phyloP scores from a whole-genome alignment of 30 jellyfish, hydroid and myxozoan genomes.

The Nemopilema nomurai region DNA sequence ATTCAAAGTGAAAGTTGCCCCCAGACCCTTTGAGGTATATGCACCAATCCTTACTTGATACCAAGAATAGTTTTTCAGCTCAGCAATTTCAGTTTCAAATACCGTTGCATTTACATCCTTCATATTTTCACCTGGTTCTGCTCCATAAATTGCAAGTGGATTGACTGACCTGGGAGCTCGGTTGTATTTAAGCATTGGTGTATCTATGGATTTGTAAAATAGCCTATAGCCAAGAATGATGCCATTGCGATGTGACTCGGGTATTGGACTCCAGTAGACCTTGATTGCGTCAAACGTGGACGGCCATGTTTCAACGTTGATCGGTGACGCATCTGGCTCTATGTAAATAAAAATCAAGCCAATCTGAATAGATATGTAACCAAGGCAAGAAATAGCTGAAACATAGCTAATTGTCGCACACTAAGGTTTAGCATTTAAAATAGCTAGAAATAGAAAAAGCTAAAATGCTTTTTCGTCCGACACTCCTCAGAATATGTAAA shows the following conservation, averaged over 20 bases:
- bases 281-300: slow-evolving; percentile 33
- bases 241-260: slow-evolving; percentile 58
- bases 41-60: slow-evolving; percentile 62
- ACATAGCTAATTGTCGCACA: no score
- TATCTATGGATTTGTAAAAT: slow-evolving; percentile 53
- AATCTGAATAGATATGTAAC: no score
- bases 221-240: slow-evolving; percentile 50
- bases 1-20: slow-evolving; percentile 24
- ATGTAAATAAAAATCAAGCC: not conserved
- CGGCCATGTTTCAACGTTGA: slow-evolving; percentile 63
- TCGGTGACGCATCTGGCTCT: slow-evolving; percentile 68
- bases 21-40: slow-evolving; percentile 50
- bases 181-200: slow-evolving; percentile 36
- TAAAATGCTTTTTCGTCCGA: no score
- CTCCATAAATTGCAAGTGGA: slow-evolving; percentile 53
- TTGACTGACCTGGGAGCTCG: slow-evolving; percentile 61
- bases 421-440: no score
- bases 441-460: no score
- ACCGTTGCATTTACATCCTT: slow-evolving; percentile 33
- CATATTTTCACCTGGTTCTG: slow-evolving; percentile 65
- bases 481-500: no score
- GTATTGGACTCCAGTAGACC: slow-evolving; percentile 67
- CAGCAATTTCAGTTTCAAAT: slow-evolving; percentile 21
- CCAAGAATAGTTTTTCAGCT: slow-evolving; percentile 40
- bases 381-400: no score